A percentile compares a stretch with the other conserved stretches of the same genome.
Evolutionary conservation across 2,113 vertebrate species (phyloP).

Genomic region (Nothocercus julius): DNA sequence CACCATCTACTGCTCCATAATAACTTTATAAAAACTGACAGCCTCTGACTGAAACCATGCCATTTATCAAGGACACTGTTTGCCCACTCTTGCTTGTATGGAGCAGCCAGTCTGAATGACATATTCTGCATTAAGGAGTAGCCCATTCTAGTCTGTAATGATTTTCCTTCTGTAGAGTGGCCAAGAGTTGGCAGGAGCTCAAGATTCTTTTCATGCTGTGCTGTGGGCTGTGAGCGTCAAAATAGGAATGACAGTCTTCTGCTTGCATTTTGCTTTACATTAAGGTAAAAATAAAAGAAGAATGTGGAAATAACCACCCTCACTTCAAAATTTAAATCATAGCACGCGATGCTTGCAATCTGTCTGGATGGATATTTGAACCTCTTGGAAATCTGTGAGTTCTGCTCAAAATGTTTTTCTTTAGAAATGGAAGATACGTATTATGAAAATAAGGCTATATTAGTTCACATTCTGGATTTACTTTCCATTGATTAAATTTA

Average conservation of each 20-base stretch:
- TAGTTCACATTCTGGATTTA: neutral
- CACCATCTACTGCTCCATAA: slow-evolving; percentile 7
- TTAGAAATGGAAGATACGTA: neutral
- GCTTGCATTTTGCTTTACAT: neutral
- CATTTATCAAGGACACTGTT: neutral
- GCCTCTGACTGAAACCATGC: neutral
- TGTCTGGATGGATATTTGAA: neutral
- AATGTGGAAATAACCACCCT: neutral
- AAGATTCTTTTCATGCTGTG: neutral
- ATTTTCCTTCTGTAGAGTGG: neutral
- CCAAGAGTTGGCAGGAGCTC: neutral
- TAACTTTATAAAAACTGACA: neutral
- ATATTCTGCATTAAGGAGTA: neutral
- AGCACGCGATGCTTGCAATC: neutral
- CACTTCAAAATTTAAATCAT: neutral
- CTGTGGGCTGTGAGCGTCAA: neutral
- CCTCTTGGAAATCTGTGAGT: neutral
- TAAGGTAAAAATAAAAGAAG: neutral
- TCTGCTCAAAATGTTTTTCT: neutral
- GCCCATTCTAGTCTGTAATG: neutral
- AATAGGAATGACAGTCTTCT: neutral
- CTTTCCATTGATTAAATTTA: neutral
- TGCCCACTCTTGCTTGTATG: neutral
- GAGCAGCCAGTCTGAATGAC: neutral
- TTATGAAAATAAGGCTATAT: neutral